Evolutionary conservation across 2,888 invertebrate genomes (phyloP), one percentile per base, ranked within the genome.

Genomic region (Abrostola triplasia): DNA sequence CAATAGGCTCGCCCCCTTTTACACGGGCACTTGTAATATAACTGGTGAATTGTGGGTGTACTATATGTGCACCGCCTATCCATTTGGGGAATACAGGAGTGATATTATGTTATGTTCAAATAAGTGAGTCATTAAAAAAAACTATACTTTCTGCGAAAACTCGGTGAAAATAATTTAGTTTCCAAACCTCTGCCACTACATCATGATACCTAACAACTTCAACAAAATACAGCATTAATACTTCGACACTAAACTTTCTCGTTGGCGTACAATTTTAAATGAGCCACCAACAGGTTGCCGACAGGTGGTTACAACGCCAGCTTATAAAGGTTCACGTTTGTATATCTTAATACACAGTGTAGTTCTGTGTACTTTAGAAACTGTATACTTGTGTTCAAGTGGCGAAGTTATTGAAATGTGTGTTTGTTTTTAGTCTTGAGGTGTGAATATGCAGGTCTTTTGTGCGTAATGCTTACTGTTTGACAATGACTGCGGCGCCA

Each of bases 251-350:
- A 55, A 67, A 70, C 24, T 61, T 70, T 47, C 53, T 47, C 56
- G 11, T 52, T 8, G n/a, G 37, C 59, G 56, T 51, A 55, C 60
- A 65, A 79, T 67, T 79, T 79, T 59, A 71, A 80, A 74, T 67
- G 59, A 62, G 11, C 5, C 6, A 24, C 59, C 79, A 78, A 78
- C 78, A 78, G 72, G 78, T 78, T 56, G 44, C 11, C 69, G 53
- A 65, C 78, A 78, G 69, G 76, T 80, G 77, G 69, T 65, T 68
- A 12, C 35, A 49, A 61, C 53, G 36, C 62, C 36, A 12, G 58
- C 63, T 76, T 66, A 61, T 58, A 60, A 70, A 74, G 7, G 48
- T 41, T 40, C 48, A 48, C 52, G 42, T 24, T 50, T 24, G 44
- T 52, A 40, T 52, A 38, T 13, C 40, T 40, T 40, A 40, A 40